A percentile compares a stretch with the other conserved stretches of the same genome.
phyloP scores from a whole-genome alignment of 2,888 invertebrate genomes.

The Hypolimnas misippus region DNA sequence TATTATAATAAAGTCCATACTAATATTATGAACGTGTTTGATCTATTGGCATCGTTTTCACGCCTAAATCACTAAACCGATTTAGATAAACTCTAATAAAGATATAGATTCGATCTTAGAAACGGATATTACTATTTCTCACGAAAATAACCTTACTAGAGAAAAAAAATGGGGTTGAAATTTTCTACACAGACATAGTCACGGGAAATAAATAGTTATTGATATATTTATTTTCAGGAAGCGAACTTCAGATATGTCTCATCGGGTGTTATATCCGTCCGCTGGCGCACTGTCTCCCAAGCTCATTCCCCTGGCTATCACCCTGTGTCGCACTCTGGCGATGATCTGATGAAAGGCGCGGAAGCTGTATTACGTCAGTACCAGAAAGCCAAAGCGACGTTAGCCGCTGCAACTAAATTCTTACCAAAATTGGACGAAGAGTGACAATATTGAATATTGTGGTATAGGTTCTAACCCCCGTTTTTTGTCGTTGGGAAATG shows the following conservation, averaged over 20 bases:
- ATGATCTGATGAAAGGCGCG: conserved; percentile 57
- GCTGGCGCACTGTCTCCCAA: conserved; percentile 58
- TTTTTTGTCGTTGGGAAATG: too few species aligned
- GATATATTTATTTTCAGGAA: conserved; percentile 51
- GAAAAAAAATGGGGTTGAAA: too few species aligned
- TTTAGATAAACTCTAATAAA: too few species aligned
- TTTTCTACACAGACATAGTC: too few species aligned
- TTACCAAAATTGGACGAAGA: conserved; percentile 35
- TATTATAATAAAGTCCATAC: too few species aligned
- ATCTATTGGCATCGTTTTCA: too few species aligned
- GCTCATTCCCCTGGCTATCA: conserved; percentile 46
- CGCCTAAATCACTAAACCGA: too few species aligned
- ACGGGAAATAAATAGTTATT: background rate
- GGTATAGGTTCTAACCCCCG: background rate
- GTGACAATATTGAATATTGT: background rate
- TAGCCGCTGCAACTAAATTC: conserved; percentile 62
- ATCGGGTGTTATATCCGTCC: conserved; percentile 56
- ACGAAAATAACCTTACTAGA: too few species aligned
- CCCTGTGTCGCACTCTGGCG: conserved; percentile 26
- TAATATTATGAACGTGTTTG: too few species aligned
- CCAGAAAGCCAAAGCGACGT: conserved; percentile 58
- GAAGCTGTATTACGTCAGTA: conserved; percentile 66
- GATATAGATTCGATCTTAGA: too few species aligned
- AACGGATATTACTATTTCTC: too few species aligned
- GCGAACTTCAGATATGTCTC: conserved; percentile 55